Evolutionary conservation across 2,113 vertebrate genomes (phyloP), one percentile per base, ranked within the genome.

Genomic region (Dendrocopos noguchii): DNA sequence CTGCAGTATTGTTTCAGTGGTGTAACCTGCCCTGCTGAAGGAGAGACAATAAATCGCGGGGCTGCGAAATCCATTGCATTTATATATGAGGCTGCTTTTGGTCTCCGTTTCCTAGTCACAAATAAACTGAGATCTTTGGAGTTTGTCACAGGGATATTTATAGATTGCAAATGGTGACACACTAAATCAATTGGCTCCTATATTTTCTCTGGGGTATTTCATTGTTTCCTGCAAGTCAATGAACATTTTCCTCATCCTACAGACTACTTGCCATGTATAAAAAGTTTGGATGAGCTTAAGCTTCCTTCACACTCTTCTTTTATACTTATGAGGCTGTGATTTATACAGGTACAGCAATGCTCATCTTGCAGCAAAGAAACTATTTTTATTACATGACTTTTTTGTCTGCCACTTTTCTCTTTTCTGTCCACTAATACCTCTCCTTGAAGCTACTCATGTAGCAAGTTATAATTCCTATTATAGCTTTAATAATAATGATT

Each of bases 61-160:
- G 46, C 94, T 93, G 82, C 59, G 89, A 91, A 91, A 94, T 91
- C 87, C 88, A 53, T 80, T 93, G 64, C 94, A 75, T 75, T 95
- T 92, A 93, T 82, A 88, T 25, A 86, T 50, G 80, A 87, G 81
- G 67, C 82, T 93, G 87, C 64, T 93, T 92, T 87, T 82, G 81
- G 84, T 91, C 81, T 87, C 91, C 61, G 87, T 94, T 87, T 96
- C 82, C 71, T 75, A 75, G 71, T 76, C 87, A 80, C 89, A 93
- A 82, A 88, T 84, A 94, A 82, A 94, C 67, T 19, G 42, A 87
- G 77, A 93, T 90, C 64, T 79, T 94, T 21, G 61, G 47, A 88
- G 88, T 77, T 93, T 83, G 60, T 60, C 64, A 93, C 27, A 16
- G 52, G 67, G 86, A 53, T 88, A 85, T 95, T 95, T 90, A 93